Evolutionary conservation across 1,140 invertebrate species (phyloP), one percentile per base, ranked within the genome.

Genomic region (Ganaspis sp.): DNA sequence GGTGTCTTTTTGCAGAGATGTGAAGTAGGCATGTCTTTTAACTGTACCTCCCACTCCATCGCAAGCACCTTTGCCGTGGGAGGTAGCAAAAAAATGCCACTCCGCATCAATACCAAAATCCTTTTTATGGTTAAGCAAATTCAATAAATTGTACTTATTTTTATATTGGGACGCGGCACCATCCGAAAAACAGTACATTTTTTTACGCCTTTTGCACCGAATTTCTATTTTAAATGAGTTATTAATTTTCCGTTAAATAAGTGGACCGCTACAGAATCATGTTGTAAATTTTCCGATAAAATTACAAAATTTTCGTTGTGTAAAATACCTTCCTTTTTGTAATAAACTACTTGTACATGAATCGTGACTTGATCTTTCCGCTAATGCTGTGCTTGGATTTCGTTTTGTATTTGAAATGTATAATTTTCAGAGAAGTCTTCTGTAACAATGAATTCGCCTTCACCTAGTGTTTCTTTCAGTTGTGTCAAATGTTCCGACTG

Each of bases 401-500:
- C 45, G 17, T 69, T 69, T 29, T 37, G 58, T 26, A 69, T 37
- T 29, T 29, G 9, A 37, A 26, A 37, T 15, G 58, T n/a, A 9
- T 70, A 70, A 70, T 38, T 70, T 40, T 70, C n/a, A 3, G 37
- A n/a, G 40, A 70, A 37, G n/a, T 40, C 17, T n/a, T 21, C 26
- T n/a, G 69, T 70, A 8, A 70, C n/a, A 29, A 34, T 29, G 15
- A 29, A 70, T 70, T 70, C 23, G 4, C 69, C 26, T 26, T 29
- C 9, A 3, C 15, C 29, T 26, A 70, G 3, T 4, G 6, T 29
- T 3, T 70, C 69, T 40, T 40, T 70, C 37, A 70, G 17, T 70
- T 70, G 19, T n/a, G 26, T 4, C 4, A 70, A 40, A 40, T 70
- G 23, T 5, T 34, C 4, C 15, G 69, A 1, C 17, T 70, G 69